Percentiles rank a stretch among this genome's conserved stretches.
These are phyloP conservation scores for Phortica magna DNA, from an alignment of 2,888 invertebrate genomes.

Conservation along the genomic window DNA sequence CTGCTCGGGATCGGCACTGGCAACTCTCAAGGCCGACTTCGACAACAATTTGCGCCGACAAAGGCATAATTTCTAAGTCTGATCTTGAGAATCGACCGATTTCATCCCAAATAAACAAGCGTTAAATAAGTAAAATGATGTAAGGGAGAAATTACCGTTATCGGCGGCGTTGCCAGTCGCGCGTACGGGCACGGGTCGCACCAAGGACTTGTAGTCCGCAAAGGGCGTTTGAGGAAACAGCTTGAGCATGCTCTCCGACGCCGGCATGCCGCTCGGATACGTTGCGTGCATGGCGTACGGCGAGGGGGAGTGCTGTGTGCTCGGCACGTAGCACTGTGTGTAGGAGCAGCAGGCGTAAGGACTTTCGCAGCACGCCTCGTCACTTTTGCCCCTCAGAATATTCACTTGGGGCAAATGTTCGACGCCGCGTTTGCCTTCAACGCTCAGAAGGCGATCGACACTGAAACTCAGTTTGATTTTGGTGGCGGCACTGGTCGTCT, in stretches of 20 bases:
- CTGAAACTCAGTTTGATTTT: conserved; percentile 77
- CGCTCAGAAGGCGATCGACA: conserved; percentile 74
- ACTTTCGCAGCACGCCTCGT: conserved; percentile 59
- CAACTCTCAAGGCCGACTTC: too few species aligned
- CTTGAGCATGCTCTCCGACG: conserved; percentile 40
- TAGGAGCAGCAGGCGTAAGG: conserved; percentile 65
- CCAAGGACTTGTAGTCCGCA: conserved; percentile 71
- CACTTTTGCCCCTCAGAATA: conserved; percentile 30
- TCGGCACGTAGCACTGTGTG: conserved; percentile 61
- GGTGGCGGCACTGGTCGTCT: conserved; percentile 48
- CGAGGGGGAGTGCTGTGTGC: conserved; percentile 30
- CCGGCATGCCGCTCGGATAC: neutral
- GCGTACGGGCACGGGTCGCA: conserved; percentile 74
- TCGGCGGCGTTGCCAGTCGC: conserved; percentile 59
- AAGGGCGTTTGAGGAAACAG: conserved; percentile 53
- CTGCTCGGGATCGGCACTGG: too few species aligned
- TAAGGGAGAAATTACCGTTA: conserved; percentile 60
- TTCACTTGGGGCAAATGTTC: neutral
- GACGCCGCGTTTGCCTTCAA: conserved; percentile 47
- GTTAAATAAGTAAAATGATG: too few species aligned
- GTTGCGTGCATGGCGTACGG: neutral
- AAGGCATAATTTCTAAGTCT: too few species aligned
- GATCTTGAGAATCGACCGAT: too few species aligned
- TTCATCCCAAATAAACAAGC: too few species aligned
- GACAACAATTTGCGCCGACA: too few species aligned